Evolutionary conservation across 2,797 vertebrate species (phyloP).

Genomic region (Pseudochromis fuscus): DNA sequence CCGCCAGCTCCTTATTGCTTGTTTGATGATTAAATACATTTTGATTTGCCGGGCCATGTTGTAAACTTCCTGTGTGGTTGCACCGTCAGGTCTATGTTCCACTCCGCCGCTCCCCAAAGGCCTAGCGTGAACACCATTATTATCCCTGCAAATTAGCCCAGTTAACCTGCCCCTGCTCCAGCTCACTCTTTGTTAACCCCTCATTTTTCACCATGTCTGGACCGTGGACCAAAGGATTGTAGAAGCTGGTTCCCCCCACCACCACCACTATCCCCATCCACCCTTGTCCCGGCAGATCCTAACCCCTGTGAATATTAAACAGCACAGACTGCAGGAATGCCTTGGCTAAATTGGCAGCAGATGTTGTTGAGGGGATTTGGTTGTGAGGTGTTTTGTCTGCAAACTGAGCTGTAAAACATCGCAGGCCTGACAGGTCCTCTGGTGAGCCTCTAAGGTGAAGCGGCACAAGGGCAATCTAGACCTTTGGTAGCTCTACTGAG

Average conservation of each 20-base stretch:
- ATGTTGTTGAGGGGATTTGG: constrained; percentile 82
- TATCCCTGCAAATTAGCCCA: constrained; percentile 84
- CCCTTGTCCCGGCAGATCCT: constrained; percentile 77
- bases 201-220: constrained; percentile 83
- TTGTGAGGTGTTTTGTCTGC: constrained; percentile 86
- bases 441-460: constrained; percentile 69
- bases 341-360: constrained; percentile 85
- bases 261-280: constrained; percentile 31
- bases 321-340: constrained; percentile 84
- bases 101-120: constrained; percentile 74
- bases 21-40: constrained; percentile 84
- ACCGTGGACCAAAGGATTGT: constrained; percentile 63
- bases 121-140: constrained; percentile 79
- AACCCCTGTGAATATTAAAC: constrained; percentile 87
- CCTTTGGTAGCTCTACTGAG: constrained; percentile 37
- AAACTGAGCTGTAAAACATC: constrained; percentile 83
- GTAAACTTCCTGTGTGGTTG: constrained; percentile 87
- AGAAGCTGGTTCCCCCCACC: constrained; percentile 19
- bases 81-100: constrained; percentile 76
- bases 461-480: constrained; percentile 47
- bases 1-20: constrained; percentile 67
- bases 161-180: constrained; percentile 78
- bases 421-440: constrained; percentile 75
- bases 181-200: constrained; percentile 82
- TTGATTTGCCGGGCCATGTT: constrained; percentile 80